Evolutionary conservation across 2,888 invertebrate species (phyloP).

Genomic region (Meta bourneti): DNA sequence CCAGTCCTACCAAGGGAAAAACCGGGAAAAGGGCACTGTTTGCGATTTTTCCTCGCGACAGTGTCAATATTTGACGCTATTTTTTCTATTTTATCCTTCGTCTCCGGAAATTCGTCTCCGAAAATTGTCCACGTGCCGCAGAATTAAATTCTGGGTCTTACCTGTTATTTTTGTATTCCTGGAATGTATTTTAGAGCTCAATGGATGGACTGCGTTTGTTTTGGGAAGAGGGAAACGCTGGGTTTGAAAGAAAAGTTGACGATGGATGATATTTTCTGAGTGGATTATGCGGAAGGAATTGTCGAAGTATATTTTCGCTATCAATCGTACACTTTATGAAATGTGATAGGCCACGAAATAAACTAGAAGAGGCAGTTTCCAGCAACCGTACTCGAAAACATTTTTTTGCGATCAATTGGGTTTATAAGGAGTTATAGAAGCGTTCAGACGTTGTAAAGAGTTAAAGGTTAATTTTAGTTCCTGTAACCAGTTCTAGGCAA

Average conservation of each 20-base stretch:
- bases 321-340: no score
- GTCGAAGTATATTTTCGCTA: no score
- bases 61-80: conserved; percentile 54
- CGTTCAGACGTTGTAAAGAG: no score
- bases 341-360: no score
- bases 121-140: conserved; percentile 55
- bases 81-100: conserved; percentile 1
- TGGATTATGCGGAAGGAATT: background rate
- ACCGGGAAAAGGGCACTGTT: conserved; percentile 15
- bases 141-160: conserved; percentile 51
- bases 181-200: background rate
- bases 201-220: background rate
- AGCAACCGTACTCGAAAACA: no score
- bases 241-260: background rate
- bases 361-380: no score
- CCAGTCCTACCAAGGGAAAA: background rate
- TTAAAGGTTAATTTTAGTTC: no score
- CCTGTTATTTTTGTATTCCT: background rate
- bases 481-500: no score
- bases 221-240: background rate
- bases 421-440: no score
- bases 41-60: conserved; percentile 24
- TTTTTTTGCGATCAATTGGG: no score
- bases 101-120: conserved; percentile 10
- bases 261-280: background rate